Conservation (phyloP, 2,797 vertebrate species). For the Hydrocynus forskahlii region DNA sequence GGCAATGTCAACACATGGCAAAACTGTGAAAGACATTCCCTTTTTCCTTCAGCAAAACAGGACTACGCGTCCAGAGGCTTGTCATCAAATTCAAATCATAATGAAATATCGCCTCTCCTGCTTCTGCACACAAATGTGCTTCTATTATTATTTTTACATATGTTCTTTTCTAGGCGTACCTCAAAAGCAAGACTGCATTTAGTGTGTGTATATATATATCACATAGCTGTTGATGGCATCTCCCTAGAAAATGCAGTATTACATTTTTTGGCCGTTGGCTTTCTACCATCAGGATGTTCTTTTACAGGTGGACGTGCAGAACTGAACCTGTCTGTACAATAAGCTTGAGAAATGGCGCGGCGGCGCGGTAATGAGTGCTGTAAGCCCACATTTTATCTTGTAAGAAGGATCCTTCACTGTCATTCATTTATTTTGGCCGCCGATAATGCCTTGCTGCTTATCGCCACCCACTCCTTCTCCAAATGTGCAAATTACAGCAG, state of each 20-base stretch:
- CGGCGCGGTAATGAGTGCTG: slow-evolving; percentile 30
- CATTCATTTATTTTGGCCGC: slow-evolving; percentile 51
- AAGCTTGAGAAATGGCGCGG: slow-evolving; percentile 35
- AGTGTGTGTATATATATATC: no score
- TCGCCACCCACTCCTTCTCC: slow-evolving; percentile 38
- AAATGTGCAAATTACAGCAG: slow-evolving; percentile 57
- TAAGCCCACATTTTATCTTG: slow-evolving; percentile 40
- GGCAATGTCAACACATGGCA: no score
- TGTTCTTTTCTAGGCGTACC: no score
- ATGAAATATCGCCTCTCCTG: not conserved
- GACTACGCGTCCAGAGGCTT: not conserved
- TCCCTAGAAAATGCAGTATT: slow-evolving; percentile 3
- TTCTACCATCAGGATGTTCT: slow-evolving; percentile 34
- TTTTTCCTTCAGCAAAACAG: no score
- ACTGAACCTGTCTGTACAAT: not conserved
- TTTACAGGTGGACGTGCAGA: slow-evolving; percentile 17
- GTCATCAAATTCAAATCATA: not conserved
- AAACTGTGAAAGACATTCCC: no score
- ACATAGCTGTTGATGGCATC: no score
- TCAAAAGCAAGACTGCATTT: no score
- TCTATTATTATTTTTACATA: no score
- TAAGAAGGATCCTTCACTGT: slow-evolving; percentile 51
- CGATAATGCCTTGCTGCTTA: slow-evolving; percentile 47
- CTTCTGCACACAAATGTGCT: not conserved
- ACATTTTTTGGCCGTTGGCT: slow-evolving; percentile 26